Evolutionary conservation across 2,888 invertebrate genomes (phyloP), one percentile per base, ranked within the genome.

Genomic region (Macrosiphum euphorbiae): DNA sequence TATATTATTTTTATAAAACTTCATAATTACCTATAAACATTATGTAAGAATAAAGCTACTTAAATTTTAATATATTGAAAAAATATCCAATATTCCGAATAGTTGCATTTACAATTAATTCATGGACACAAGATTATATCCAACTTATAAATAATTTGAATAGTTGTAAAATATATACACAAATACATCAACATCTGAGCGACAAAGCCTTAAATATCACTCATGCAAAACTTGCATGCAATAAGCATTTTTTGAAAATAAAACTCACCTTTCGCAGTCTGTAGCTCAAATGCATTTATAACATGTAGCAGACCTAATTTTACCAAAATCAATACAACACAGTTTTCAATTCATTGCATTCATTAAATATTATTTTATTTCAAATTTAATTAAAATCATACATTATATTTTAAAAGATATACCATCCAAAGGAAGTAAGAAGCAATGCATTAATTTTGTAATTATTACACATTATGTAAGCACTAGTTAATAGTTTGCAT

Each of bases 181-280:
- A 78, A 78, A 35, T 78, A 35, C 2, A 41, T 78, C 20, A 35
- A 78, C 35, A 78, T 78, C 20, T n/a, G 35, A 78, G 35, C 7
- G 4, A 41, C 24, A 0, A 41, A 26, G 8, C 10, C 16, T 3
- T 92, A 50, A 52, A 35, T 47, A 58, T 41, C 8, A 88, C 7
- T 26, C 92, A 92, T 92, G 87, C 92, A 67, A 61, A 87, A 67
- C 11, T 91, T 86, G 26, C 61, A 88, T 67, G 92, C 67, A 78
- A 88, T 52, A 92, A 88, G 41, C 41, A 91, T 67, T 92, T 67
- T 88, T 50, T 92, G 26, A 41, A 41, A 88, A 52, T 61, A 24
- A 50, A 87, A 92, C 92, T 92, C 67, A 92, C 92, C 92, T 92
- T 41, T 10, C 5, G 55, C 44, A 55, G 41, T 16, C 55, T 91